Evolutionary conservation across 2,888 invertebrate genomes (phyloP), one percentile per base, ranked within the genome.

Genomic region (Drepana falcataria): DNA sequence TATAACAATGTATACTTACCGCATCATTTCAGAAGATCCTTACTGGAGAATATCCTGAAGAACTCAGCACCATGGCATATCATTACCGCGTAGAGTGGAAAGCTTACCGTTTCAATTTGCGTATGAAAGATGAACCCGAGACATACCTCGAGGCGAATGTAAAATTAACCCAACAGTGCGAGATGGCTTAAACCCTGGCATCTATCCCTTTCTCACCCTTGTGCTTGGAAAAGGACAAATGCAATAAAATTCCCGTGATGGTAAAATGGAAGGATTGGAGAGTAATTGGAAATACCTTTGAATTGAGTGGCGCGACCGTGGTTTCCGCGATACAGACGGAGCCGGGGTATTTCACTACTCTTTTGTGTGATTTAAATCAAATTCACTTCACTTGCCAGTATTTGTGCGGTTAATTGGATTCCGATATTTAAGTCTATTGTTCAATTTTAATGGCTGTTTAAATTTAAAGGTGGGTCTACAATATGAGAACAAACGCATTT

Each of bases 271-370:
- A 83, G 88, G 88, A 87, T 90, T 87, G 81, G 79, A 82, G 84
- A 85, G 87, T 91, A 91, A 91, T 91, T 91, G 91, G 86, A 91
- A 91, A 91, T 91, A 87, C 91, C 90, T 86, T 79, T 68, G 79
- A 82, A 86, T 87, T 85, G 86, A 87, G 81, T 82, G 80, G 77
- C 71, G 80, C 71, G 58, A 55, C 80, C 76, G 87, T 83, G 87
- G 85, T 85, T 73, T 79, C 68, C 71, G 71, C 75, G 81, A 83
- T 78, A 81, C 81, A 81, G 77, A 79, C 75, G 76, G 75, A 65
- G 65, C 7, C 40, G 51, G 78, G 72, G 79, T 83, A 81, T 81
- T 81, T 81, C 80, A 80, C 80, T 77, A 75, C 77, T 65, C 84
- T 81, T 83, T 87, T 87, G 85, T 85, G 79, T 80, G 79, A 77